phyloP scores from a whole-genome alignment of 2,888 invertebrate species.

The Lottia gigantea region DNA sequence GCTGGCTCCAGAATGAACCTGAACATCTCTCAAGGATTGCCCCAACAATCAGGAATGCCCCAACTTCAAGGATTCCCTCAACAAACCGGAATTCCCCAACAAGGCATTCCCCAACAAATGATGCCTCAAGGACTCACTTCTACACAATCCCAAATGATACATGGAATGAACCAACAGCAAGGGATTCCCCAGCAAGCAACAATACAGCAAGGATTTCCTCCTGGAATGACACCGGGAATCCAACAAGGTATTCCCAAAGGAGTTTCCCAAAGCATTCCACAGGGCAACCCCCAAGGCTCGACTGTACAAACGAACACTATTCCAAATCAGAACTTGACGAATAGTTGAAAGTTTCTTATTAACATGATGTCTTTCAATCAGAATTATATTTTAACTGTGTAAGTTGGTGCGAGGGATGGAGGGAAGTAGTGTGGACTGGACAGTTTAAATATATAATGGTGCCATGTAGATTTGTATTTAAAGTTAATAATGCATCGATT shows the following conservation, averaged over 20 bases:
- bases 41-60: constrained; percentile 3
- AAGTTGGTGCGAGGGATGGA: too few species aligned
- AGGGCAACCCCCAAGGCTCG: not conserved
- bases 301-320: not conserved
- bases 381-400: too few species aligned
- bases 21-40: not conserved
- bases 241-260: not conserved
- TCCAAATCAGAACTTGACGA: not conserved
- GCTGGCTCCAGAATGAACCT: not conserved
- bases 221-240: not conserved
- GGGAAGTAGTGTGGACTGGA: too few species aligned
- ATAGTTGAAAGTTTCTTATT: not conserved
- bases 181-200: not conserved
- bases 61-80: constrained; percentile 4
- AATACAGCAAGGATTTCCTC: not conserved
- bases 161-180: not conserved
- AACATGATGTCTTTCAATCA: too few species aligned
- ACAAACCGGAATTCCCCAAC: not conserved
- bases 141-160: not conserved
- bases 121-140: not conserved
- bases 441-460: too few species aligned
- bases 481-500: too few species aligned
- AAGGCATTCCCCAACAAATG: not conserved
- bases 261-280: not conserved
- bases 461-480: too few species aligned